These are phyloP conservation scores for Leiothrix lutea DNA, from an alignment of 2,113 vertebrate species.

Conservation along the genomic window DNA sequence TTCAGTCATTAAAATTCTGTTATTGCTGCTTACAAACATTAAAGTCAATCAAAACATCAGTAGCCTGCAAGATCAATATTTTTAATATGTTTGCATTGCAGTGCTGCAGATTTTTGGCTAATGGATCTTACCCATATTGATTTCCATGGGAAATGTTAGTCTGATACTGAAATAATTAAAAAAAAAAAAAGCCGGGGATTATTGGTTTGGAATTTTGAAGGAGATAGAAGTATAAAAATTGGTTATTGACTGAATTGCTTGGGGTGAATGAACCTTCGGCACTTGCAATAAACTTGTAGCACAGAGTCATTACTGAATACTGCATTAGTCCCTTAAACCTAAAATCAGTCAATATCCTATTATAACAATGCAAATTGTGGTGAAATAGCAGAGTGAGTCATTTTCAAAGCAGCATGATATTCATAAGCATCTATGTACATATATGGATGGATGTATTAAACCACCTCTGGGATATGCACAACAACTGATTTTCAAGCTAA, in stretches of 20 bases:
- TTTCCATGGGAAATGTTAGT: constrained; percentile 92
- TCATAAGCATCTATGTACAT: constrained; percentile 72
- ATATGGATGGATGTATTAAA: not conserved
- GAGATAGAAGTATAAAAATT: constrained; percentile 92
- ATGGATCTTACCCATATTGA: constrained; percentile 93
- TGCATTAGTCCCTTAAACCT: constrained; percentile 86
- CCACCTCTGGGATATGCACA: not conserved
- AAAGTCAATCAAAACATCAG: constrained; percentile 82
- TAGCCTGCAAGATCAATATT: constrained; percentile 83
- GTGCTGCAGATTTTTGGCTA: constrained; percentile 87
- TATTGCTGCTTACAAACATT: constrained; percentile 84
- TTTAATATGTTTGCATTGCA: constrained; percentile 85
- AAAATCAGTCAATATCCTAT: constrained; percentile 95
- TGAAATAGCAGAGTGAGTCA: constrained; percentile 82
- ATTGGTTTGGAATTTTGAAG: constrained; percentile 86
- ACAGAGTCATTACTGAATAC: constrained; percentile 87
- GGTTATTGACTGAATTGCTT: constrained; percentile 92
- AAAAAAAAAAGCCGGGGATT: constrained; percentile 63
- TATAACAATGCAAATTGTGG: constrained; percentile 97
- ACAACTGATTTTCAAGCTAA: constrained; percentile 39
- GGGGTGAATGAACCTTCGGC: constrained; percentile 89
- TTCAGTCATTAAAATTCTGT: constrained; percentile 83
- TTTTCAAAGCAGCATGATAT: constrained; percentile 78
- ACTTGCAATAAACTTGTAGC: constrained; percentile 92
- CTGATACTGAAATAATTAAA: constrained; percentile 88